Evolutionary conservation across 2,113 vertebrate species (phyloP), one percentile per base, ranked within the genome.

Genomic region (Catharus fuscescens): DNA sequence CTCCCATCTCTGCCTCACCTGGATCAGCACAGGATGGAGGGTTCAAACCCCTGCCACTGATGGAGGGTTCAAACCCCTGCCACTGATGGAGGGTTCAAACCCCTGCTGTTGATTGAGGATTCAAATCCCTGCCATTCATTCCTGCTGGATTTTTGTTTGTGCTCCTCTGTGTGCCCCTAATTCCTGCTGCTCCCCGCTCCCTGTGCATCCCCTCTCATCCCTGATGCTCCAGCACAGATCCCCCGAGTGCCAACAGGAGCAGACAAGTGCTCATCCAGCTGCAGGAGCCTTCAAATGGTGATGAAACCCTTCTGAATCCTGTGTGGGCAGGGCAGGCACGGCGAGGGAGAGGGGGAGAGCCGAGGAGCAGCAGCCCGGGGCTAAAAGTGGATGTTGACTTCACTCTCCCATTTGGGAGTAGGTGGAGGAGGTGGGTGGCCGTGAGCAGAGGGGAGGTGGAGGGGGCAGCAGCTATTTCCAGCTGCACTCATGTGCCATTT

Each of bases 341-440:
- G 53, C 5, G 6, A 73, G 40, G 56, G 80, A 83, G 65, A 78
- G 88, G 24, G 60, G 86, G 76, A 53, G 73, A 88, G 87, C 81
- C 11, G 14, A 17, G 31, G 80, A 93, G 85, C 70, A 56, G 70
- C 66, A 90, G 92, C 71, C 7, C 6, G 52, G 59, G 64, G 81
- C 96, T 97, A 97, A 96, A 97, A 97, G 95, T 24, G 88, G 92
- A 8, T 94, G 72, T 92, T 97, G 97, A 95, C 94, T 97, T 95
- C 95, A 94, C 94, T 95, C 74, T 93, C 91, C 70, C 91, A 80
- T 47, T 81, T 80, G 88, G 95, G 78, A 19, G 95, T 61, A 92
- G 96, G 97, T 31, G 69, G 95, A 32, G 70, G 73, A 96, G 93
- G 97, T 96, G 95, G 97, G 97, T 40, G 95, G 95, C 60, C 18